phyloP scores from a whole-genome alignment of 2,797 vertebrate genomes.

The Arremon aurantiirostris region DNA sequence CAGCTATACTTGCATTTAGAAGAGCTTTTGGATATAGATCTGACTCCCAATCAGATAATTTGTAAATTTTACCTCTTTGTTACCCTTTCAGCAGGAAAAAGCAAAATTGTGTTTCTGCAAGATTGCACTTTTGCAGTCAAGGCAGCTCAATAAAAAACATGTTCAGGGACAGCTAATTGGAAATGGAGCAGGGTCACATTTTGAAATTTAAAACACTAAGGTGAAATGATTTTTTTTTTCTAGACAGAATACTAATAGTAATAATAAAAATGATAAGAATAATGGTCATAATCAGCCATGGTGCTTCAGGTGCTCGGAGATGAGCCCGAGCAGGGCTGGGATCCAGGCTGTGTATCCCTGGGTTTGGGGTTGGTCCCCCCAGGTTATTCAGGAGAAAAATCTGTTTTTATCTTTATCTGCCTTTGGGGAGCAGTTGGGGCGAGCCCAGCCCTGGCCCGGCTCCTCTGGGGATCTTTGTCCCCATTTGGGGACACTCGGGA shows the following conservation, averaged over 20 bases:
- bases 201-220: not conserved
- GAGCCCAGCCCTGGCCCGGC: not conserved
- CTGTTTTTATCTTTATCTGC: too few relatives aligned
- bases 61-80: not conserved
- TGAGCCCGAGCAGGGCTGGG: not conserved
- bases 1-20: not conserved
- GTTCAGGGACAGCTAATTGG: not conserved
- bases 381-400: not conserved
- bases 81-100: not conserved
- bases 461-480: fast-evolving
- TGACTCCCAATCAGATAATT: not conserved
- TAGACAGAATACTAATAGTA: not conserved
- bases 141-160: not conserved
- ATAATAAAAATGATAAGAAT: too few relatives aligned
- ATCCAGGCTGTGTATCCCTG: fast-evolving
- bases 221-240: not conserved
- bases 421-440: not conserved
- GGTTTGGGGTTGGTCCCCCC: not conserved
- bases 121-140: not conserved
- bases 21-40: not conserved
- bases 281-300: too few relatives aligned
- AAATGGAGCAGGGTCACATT: not conserved
- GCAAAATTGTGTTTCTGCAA: not conserved
- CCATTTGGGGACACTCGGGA: fast-evolving
- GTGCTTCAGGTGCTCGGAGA: not conserved